phyloP scores from a whole-genome alignment of 2,113 vertebrate genomes.

The Saimiri boliviensis region DNA sequence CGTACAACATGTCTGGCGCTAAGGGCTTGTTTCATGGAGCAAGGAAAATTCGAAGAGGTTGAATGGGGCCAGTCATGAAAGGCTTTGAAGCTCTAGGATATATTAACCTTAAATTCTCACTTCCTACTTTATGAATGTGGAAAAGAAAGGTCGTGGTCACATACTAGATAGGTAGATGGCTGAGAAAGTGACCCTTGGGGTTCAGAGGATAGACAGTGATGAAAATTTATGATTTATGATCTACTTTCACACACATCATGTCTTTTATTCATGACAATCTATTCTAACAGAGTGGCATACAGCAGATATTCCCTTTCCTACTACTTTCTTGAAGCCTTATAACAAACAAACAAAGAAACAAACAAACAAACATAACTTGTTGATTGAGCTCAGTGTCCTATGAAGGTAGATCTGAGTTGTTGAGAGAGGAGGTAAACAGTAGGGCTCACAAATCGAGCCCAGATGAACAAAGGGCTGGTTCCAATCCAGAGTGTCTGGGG shows the following conservation, averaged over 20 bases:
- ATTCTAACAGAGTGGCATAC: not conserved
- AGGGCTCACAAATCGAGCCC: not conserved
- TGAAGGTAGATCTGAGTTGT: not conserved
- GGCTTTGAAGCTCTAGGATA: not conserved
- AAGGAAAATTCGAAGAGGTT: conserved; percentile 21
- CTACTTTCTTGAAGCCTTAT: conserved; percentile 6
- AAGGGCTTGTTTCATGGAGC: not conserved
- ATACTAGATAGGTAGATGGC: not conserved
- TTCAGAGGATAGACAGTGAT: conserved; percentile 4
- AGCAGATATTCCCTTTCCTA: not conserved
- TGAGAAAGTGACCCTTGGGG: not conserved
- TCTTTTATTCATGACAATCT: conserved; percentile 4
- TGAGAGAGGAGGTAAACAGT: not conserved
- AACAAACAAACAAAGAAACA: conserved; percentile 19
- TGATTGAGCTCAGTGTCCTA: not conserved
- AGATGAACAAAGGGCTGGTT: conserved; percentile 28
- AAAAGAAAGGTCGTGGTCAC: conserved; percentile 23
- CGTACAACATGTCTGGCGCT: not conserved
- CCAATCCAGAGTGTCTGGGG: not conserved
- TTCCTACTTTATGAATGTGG: conserved; percentile 23
- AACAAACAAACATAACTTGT: not conserved
- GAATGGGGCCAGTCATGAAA: not conserved
- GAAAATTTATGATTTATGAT: conserved; percentile 33
- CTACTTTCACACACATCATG: conserved; percentile 17
- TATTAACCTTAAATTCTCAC: conserved; percentile 19